Evolutionary conservation across 1,140 invertebrate species (phyloP), one percentile per base, ranked within the genome.

Genomic region (Drosophila takahashii): DNA sequence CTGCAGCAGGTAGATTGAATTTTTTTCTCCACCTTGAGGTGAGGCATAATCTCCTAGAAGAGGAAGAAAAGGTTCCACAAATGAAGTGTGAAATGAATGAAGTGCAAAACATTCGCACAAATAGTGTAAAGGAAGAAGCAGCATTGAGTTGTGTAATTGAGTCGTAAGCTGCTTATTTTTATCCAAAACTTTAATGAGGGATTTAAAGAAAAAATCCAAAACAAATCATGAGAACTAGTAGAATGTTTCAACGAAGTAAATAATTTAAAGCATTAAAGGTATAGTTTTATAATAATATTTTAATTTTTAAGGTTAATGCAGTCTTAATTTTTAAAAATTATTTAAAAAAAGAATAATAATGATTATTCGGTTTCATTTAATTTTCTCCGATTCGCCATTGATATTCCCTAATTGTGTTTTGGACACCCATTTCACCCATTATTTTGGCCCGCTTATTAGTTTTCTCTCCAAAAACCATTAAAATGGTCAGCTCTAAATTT

Each of bases 1-100:
- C 65, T 57, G 67, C 65, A 48, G 67, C 67, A 57, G 65, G 67
- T 70, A 70, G 67, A 71, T 70, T 71, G 64, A 70, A 71, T 70
- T 71, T 70, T 66, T 59, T 51, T 48, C 26, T 26, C 11, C 42
- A 29, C 26, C 22, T 37, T 66, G 34, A 62, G 57, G 57, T 62
- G 62, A 32, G 32, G 34, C 58, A 62, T 66, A 66, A 67, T 67
- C 59, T 45, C 59, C 64, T 42, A 29, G 36, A 29, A 56, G 48
- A 47, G 45, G 42, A 67, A 70, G 41, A 70, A 34, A 32, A 67
- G 11, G 65, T 36, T 34, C n/a, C 62, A 66, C 44, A 61, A 66
- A 62, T 65, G 57, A 65, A 29, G 62, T 66, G 62, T 66, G 57
- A 66, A 66, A 66, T 66, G 62, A 66, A 62, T 66, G 62, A 66